Evolutionary conservation across 1,140 invertebrate species (phyloP).

Genomic region (Brachionus paranguensis): DNA sequence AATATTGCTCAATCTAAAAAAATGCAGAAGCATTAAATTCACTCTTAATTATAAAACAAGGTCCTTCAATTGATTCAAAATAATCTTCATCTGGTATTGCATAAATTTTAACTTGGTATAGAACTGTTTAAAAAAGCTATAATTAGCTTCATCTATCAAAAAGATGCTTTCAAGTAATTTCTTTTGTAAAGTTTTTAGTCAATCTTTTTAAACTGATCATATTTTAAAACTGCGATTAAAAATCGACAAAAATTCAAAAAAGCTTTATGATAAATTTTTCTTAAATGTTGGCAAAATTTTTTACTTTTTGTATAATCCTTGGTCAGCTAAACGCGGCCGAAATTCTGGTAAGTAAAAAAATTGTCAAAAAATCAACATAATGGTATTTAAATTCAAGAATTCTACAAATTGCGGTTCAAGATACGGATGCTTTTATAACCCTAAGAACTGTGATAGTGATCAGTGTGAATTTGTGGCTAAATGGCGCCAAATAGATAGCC

Average conservation of each 20-base stretch:
- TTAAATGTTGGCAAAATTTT: not conserved
- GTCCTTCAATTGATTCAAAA: not conserved
- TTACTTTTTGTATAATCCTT: not conserved
- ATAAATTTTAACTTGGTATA: not conserved
- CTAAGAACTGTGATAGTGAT: not conserved
- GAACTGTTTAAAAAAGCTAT: not conserved
- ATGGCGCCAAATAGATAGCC: not conserved
- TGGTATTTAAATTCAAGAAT: not conserved
- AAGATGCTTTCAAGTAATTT: not conserved
- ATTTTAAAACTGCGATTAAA: not conserved
- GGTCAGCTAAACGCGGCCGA: not conserved
- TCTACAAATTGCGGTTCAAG: not conserved
- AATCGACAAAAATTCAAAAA: not conserved
- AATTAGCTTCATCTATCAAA: not conserved
- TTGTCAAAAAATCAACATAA: not conserved
- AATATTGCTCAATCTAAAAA: not conserved
- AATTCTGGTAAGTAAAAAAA: not conserved
- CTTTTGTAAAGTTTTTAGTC: not conserved
- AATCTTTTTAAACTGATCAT: not conserved
- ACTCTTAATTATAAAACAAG: not conserved
- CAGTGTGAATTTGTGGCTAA: slow-evolving; percentile 2
- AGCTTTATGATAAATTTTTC: not conserved
- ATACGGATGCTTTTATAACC: not conserved
- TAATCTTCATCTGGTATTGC: not conserved
- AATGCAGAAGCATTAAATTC: not conserved